A percentile compares a stretch with the other conserved stretches of the same genome.
Evolutionary conservation across 2,113 vertebrate species (phyloP).

Genomic region (Scortum barcoo): DNA sequence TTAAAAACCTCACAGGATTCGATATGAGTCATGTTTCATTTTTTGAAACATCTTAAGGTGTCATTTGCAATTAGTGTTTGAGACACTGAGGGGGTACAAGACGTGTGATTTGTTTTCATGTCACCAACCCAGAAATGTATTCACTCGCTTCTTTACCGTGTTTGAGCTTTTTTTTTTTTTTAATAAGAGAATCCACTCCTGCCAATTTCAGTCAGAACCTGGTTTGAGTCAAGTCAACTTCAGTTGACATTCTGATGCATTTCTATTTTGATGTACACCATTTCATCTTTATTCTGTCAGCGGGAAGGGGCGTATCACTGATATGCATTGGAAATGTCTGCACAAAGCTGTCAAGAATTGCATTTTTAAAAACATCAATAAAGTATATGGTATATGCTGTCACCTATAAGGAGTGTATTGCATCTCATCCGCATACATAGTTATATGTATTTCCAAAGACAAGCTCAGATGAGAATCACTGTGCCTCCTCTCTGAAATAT

Average conservation of each 20-base stretch:
- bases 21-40: conserved; percentile 40
- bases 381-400: conserved; percentile 58
- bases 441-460: conserved; percentile 38
- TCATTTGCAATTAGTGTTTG: conserved; percentile 60
- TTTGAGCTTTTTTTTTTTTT: conserved; percentile 40
- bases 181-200: conserved; percentile 58
- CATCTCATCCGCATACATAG: conserved; percentile 29
- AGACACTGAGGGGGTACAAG: conserved; percentile 37
- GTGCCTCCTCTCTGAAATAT: conserved; percentile 26
- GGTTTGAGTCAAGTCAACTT: conserved; percentile 66
- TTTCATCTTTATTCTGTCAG: conserved; percentile 75
- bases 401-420: conserved; percentile 27
- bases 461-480: conserved; percentile 18
- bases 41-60: conserved; percentile 56
- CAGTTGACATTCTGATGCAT: conserved; percentile 59
- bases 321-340: conserved; percentile 56
- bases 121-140: conserved; percentile 48
- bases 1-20: conserved; percentile 37
- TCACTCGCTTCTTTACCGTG: conserved; percentile 15
- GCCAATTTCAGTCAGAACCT: conserved; percentile 70
- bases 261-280: conserved; percentile 64
- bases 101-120: conserved; percentile 55
- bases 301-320: conserved; percentile 25
- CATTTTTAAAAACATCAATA: conserved; percentile 70
- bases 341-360: conserved; percentile 64